Conservation (phyloP, 92 coral and sea anemone genomes). For the Parazoanthus swiftii region DNA sequence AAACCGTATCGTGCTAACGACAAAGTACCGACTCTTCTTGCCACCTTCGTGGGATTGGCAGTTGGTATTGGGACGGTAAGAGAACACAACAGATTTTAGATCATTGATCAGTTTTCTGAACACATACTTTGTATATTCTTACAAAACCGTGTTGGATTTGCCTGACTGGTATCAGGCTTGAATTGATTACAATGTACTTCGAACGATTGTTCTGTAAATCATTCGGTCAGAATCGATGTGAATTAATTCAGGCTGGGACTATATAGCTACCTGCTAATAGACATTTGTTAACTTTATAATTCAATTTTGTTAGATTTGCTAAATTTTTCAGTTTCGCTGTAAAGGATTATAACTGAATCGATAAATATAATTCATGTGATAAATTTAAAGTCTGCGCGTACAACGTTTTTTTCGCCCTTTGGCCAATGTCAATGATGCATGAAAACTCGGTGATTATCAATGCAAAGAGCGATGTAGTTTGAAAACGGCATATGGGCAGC, state of each 20-base stretch:
- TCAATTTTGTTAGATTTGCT: background rate
- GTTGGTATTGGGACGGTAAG: constrained; percentile 32
- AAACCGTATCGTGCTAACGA: constrained; percentile 69
- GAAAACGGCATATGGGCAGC: too few relatives aligned
- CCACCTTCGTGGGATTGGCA: constrained; percentile 10
- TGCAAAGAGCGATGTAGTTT: too few relatives aligned
- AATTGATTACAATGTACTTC: background rate
- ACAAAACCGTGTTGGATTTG: background rate
- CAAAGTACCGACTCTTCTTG: constrained; percentile 26
- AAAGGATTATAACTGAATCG: too few relatives aligned
- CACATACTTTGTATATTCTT: background rate
- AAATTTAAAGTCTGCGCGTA: too few relatives aligned
- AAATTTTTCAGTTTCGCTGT: background rate
- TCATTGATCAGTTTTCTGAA: background rate
- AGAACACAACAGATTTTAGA: background rate
- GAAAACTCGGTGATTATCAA: too few relatives aligned
- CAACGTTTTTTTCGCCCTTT: too few relatives aligned
- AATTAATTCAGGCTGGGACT: too few relatives aligned
- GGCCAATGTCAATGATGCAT: too few relatives aligned
- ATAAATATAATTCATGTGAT: too few relatives aligned
- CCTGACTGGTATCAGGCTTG: too few relatives aligned
- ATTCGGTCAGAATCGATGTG: background rate
- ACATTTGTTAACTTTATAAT: background rate
- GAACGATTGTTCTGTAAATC: background rate
- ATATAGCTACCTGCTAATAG: background rate